phyloP scores from a whole-genome alignment of 2,113 vertebrate genomes.

The Pollachius pollachius region DNA sequence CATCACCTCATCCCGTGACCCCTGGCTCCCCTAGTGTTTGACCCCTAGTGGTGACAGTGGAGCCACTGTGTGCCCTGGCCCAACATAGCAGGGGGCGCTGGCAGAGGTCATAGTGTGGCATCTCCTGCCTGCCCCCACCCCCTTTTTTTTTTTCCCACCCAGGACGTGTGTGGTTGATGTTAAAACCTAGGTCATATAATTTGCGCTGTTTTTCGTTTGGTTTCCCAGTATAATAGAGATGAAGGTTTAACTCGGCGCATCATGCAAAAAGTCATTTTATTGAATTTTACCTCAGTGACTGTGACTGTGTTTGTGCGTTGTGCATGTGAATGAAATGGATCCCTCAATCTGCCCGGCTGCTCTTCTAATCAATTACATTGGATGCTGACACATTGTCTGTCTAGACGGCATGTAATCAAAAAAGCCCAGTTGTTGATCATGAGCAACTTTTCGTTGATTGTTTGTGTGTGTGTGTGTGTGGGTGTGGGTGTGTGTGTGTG shows the following conservation, averaged over 20 bases:
- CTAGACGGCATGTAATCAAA: conserved; percentile 49
- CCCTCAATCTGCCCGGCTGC: conserved; percentile 13
- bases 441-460: conserved; percentile 8
- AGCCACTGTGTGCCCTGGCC: conserved; percentile 58
- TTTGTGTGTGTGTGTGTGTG: not conserved
- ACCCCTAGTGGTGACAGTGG: conserved; percentile 63
- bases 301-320: not conserved
- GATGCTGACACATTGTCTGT: conserved; percentile 37
- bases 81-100: conserved; percentile 41
- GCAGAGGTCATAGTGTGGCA: conserved; percentile 37
- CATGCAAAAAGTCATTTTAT: not conserved
- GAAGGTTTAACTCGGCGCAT: no score
- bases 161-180: conserved; percentile 14
- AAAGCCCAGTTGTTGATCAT: conserved; percentile 40
- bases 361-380: conserved; percentile 29
- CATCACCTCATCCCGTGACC: conserved; percentile 65
- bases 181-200: not conserved
- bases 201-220: no score
- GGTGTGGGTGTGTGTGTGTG: not conserved
- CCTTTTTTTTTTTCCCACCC: conserved; percentile 34
- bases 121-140: conserved; percentile 38
- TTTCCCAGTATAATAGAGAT: no score
- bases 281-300: not conserved
- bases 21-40: conserved; percentile 60
- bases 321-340: conserved; percentile 8